Evolutionary conservation across 2,113 vertebrate species (phyloP), one percentile per base, ranked within the genome.

Genomic region (Odontesthes bonariensis): DNA sequence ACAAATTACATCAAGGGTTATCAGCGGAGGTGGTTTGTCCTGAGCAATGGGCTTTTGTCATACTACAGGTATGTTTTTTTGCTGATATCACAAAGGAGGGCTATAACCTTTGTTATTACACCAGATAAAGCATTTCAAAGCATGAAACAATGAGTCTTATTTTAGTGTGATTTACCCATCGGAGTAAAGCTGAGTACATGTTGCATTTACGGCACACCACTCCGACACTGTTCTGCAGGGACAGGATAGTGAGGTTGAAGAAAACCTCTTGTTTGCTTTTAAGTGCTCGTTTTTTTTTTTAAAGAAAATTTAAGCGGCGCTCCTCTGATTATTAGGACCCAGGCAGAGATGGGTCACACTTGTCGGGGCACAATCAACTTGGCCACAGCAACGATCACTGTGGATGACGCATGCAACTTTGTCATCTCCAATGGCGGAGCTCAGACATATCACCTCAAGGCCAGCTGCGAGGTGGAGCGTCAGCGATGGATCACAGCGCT

Each of bases 351-450:
- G 97, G 94, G 96, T 10, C 97, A 99, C 80, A 99, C 97, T 0
- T 99, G 97, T 88, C 94, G 97, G 0, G 97, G 97, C 31, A 99
- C 97, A 51, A 99, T 99, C 81, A 99, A 99, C 92, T 88, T 99
- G 38, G 97, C 97, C 65, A 99, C 97, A 0, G 97, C 97, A 66
- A 97, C 96, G 69, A 99, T 99, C 84, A 92, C 94, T 0, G 97
- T 98, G 85, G 97, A 99, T 62, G 97, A 99, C 16, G 97, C 97
- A 19, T 99, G 97, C 77, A 99, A 98, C 87, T 98, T 99, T 63
- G 95, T 99, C 79, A 97, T 99, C 82, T 97, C 97, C 52, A 99
- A 98, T 0, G 97, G 97, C 0, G 97, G 97, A 0, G 96, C 97
- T 0, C 97, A 99, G 92, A 99, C 97, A 3, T 99, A 99, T 81